Conservation (phyloP, 2,888 invertebrate species). For the Poecilobothrus nobilitatus region DNA sequence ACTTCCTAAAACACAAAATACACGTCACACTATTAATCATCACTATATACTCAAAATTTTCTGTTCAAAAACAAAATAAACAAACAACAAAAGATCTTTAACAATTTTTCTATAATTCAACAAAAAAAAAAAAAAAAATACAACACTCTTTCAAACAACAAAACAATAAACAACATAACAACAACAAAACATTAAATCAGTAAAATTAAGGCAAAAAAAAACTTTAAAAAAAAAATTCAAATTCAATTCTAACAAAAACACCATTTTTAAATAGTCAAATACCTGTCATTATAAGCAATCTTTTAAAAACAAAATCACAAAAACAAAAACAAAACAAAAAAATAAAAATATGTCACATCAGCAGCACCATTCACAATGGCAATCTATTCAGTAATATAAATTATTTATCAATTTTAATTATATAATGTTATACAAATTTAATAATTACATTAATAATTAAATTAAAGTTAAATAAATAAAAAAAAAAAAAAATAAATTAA, state of each 20-base stretch:
- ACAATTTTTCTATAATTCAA: not conserved
- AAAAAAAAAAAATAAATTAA: not conserved
- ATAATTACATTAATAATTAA: not conserved
- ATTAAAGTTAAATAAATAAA: not conserved
- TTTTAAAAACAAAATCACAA: no score
- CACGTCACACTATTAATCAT: not conserved
- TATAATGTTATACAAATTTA: not conserved
- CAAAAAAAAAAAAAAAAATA: not conserved
- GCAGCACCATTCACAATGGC: not conserved
- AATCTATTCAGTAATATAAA: slow-evolving; percentile 2
- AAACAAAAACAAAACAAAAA: not conserved
- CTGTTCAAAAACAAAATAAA: not conserved
- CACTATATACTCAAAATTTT: not conserved
- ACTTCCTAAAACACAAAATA: not conserved
- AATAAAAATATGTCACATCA: not conserved
- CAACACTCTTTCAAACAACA: not conserved
- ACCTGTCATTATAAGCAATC: no score
- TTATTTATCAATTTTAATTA: not conserved
- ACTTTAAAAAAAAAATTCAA: no score
- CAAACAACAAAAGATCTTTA: no score
- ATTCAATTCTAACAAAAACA: not conserved
- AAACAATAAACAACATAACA: not conserved
- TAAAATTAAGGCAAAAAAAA: not conserved
- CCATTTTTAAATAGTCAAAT: not conserved
- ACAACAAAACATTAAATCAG: not conserved